Evolutionary conservation across 1,140 invertebrate genomes (phyloP).

Genomic region (Orius insidiosus): DNA sequence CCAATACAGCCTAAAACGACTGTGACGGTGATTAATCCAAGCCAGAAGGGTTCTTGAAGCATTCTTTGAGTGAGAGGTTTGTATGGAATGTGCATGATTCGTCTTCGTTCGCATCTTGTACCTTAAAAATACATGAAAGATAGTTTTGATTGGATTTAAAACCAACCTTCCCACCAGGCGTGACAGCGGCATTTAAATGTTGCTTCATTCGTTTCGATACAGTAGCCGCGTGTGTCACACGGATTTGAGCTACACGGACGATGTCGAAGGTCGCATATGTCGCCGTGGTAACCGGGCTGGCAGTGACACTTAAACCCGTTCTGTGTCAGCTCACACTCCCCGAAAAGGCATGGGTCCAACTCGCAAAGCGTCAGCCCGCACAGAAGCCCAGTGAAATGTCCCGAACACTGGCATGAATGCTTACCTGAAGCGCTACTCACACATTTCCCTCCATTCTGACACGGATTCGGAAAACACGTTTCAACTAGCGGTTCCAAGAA

Average conservation of each 20-base stretch:
- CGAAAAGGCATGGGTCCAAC: conserved; percentile 48
- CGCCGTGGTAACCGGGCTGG: conserved; percentile 41
- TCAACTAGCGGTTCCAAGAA: conserved; percentile 33
- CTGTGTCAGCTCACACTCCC: conserved; percentile 39
- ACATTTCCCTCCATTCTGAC: conserved; percentile 45
- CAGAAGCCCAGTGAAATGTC: conserved; percentile 37
- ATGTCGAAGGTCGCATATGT: conserved; percentile 42
- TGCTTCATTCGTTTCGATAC: conserved; percentile 37
- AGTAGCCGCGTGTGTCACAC: conserved; percentile 49
- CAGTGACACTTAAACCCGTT: conserved; percentile 38
- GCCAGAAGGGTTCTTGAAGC: conserved; percentile 67
- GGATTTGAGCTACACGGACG: conserved; percentile 48
- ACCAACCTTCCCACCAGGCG: conserved; percentile 56
- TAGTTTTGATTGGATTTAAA: too few species aligned
- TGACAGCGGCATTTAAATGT: conserved; percentile 49
- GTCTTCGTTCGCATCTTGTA: conserved; percentile 33
- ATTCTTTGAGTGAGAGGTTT: conserved; percentile 52
- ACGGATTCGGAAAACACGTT: conserved; percentile 49
- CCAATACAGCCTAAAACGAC: conserved; percentile 53
- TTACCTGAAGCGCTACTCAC: conserved; percentile 26
- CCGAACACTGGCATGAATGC: conserved; percentile 41
- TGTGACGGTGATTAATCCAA: conserved; percentile 60
- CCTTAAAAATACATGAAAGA: too few species aligned
- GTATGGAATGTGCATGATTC: conserved; percentile 44
- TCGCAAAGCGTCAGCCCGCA: conserved; percentile 53